Evolutionary conservation across 2,113 vertebrate genomes (phyloP).

Genomic region (Lagopus muta): DNA sequence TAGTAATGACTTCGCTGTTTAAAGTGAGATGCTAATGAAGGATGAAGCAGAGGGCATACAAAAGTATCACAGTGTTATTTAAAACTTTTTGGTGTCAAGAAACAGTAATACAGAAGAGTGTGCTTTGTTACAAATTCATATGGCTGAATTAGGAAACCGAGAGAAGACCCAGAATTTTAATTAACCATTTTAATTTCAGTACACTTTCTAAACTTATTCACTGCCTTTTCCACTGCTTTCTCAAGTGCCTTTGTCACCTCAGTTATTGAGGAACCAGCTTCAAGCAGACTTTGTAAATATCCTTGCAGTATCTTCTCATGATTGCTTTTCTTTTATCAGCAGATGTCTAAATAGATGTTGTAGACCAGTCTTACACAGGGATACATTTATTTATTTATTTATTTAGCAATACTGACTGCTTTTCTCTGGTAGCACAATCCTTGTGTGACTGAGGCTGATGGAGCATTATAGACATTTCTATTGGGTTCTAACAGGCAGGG

Average conservation of each 20-base stretch:
- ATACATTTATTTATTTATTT: neutral
- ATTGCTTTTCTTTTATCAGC: constrained; percentile 20
- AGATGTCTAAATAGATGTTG: neutral
- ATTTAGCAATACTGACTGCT: neutral
- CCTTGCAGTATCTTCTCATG: neutral
- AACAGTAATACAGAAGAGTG: neutral
- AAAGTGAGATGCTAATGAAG: neutral
- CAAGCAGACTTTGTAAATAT: constrained; percentile 33
- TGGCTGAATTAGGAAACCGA: neutral
- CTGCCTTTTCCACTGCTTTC: constrained; percentile 14
- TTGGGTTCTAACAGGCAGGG: neutral
- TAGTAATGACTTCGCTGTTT: neutral
- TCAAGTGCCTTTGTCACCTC: neutral
- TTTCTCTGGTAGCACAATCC: neutral
- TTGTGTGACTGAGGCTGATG: neutral
- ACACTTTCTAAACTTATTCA: neutral
- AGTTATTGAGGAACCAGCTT: neutral
- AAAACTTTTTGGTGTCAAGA: neutral
- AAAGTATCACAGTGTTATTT: neutral
- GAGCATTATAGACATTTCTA: neutral
- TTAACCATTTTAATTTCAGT: neutral
- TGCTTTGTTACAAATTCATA: neutral
- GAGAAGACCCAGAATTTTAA: neutral
- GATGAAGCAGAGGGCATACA: neutral
- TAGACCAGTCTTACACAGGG: neutral